These are phyloP conservation scores for Nudaria mundana DNA, from an alignment of 2,888 invertebrate genomes.

Conservation along the genomic window DNA sequence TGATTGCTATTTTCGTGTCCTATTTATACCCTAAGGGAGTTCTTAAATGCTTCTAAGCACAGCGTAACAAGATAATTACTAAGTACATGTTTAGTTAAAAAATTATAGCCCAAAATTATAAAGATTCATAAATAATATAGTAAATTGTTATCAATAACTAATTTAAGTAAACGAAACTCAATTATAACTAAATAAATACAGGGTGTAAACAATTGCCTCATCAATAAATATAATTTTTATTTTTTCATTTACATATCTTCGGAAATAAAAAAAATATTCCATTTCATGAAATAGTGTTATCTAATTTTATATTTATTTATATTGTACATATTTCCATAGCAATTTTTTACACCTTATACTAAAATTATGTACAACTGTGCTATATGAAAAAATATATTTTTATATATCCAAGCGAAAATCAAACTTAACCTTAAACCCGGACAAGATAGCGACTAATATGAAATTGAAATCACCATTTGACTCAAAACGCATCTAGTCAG, in stretches of 20 bases:
- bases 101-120: conserved; percentile 29
- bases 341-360: conserved; percentile 67
- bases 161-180: conserved; percentile 51
- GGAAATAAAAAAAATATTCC: conserved; percentile 32
- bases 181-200: conserved; percentile 57
- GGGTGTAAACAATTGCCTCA: conserved; percentile 60
- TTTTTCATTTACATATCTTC: conserved; percentile 13
- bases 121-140: conserved; percentile 26
- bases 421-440: conserved; percentile 28
- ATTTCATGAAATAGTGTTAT: conserved; percentile 49
- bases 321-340: conserved; percentile 43
- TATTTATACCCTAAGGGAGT: too few species aligned
- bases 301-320: conserved; percentile 27
- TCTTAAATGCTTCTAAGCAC: too few species aligned
- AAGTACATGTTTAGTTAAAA: background rate
- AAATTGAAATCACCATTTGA: conserved; percentile 25
- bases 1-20: too few species aligned
- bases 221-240: conserved; percentile 25
- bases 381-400: conserved; percentile 62
- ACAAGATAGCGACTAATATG: conserved; percentile 25
- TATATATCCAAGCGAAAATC: conserved; percentile 46
- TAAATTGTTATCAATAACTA: conserved; percentile 31
- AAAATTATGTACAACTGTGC: conserved; percentile 63
- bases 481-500: conserved; percentile 21
- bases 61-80: too few species aligned